Conservation (phyloP, 2,797 vertebrate genomes). For the Girardinus metallicus region DNA sequence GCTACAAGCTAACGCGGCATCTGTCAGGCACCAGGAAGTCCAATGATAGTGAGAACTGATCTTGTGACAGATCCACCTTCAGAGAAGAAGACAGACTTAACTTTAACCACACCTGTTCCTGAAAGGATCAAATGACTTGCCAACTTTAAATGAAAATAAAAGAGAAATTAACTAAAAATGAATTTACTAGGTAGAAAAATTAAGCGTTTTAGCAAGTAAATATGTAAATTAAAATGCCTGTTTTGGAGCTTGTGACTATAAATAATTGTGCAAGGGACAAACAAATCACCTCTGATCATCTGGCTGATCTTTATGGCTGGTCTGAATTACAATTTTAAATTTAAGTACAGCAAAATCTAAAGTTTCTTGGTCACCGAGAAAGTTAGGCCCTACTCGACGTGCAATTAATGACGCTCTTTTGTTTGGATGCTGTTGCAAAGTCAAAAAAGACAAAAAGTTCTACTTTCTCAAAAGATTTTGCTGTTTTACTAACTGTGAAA, state of each 20-base stretch:
- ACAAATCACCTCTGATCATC: no score
- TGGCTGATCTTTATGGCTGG: no score
- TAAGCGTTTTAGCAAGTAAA: neutral
- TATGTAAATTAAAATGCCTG: neutral
- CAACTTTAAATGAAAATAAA: neutral
- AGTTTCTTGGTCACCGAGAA: neutral
- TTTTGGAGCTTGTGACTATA: neutral
- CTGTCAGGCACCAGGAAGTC: constrained; percentile 19
- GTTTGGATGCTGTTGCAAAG: neutral
- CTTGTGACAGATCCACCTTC: neutral
- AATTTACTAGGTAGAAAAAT: neutral
- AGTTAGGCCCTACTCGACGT: no score
- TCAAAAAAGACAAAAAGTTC: neutral
- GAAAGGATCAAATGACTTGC: no score
- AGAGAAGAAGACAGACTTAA: neutral
- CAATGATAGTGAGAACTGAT: constrained; percentile 39
- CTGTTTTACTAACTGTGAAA: neutral
- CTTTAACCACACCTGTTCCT: neutral
- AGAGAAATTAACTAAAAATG: neutral
- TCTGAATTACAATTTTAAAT: no score
- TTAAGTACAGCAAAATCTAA: no score
- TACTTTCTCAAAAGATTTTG: neutral
- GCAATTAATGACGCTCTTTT: neutral
- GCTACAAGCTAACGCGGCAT: constrained; percentile 29
- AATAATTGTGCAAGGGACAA: no score